These are phyloP conservation scores for Diphyllodes magnificus DNA, from an alignment of 2,113 vertebrate genomes.

Conservation along the genomic window DNA sequence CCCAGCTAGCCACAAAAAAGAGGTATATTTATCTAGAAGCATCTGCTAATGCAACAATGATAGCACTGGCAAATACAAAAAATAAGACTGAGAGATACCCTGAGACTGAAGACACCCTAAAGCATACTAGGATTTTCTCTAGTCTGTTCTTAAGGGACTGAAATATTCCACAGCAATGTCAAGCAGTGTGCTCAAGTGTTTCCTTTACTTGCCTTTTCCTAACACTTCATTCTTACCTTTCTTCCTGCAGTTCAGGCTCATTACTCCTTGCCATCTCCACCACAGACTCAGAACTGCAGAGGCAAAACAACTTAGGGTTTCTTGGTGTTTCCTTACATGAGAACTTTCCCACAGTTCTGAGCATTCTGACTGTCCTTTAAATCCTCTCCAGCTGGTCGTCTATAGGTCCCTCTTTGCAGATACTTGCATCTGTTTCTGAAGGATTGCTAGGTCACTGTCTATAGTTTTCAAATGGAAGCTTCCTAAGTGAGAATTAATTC, in stretches of 20 bases:
- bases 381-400: not conserved
- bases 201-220: not conserved
- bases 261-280: not conserved
- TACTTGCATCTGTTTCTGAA: not conserved
- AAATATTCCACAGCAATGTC: not conserved
- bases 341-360: not conserved
- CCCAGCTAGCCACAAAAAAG: not conserved
- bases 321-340: fast-evolving
- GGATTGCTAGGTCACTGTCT: not conserved
- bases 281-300: not conserved
- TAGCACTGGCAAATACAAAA: not conserved
- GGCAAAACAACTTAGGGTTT: not conserved
- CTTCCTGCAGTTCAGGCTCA: not conserved
- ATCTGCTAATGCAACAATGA: not conserved
- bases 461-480: not conserved
- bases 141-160: not conserved
- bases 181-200: not conserved
- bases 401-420: not conserved
- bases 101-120: not conserved
- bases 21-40: not conserved
- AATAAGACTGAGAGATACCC: not conserved
- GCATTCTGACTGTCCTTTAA: not conserved
- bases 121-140: not conserved
- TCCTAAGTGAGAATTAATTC: not conserved
- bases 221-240: not conserved